Conservation (phyloP, 1,140 invertebrate genomes). For the Globodera ellingtonae region DNA sequence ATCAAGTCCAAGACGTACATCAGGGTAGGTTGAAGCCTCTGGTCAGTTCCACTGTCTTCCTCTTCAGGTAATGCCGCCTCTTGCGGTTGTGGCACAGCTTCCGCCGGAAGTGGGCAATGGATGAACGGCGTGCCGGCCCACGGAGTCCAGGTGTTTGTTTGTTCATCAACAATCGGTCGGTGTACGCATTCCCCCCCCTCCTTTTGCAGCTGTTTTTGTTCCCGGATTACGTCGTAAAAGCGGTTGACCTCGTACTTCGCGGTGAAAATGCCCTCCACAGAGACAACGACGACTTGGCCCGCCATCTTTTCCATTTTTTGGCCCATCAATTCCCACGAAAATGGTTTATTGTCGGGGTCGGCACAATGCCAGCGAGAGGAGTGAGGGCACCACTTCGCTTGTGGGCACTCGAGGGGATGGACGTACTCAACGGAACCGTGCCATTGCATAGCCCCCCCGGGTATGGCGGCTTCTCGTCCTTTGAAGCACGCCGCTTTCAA, state of each 20-base stretch:
- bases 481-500: neutral
- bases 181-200: neutral
- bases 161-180: neutral
- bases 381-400: neutral
- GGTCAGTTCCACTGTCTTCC: too few species aligned
- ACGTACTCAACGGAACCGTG: neutral
- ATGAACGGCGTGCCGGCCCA: neutral
- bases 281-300: conserved; percentile 1
- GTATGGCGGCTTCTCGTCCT: neutral
- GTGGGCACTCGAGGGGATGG: neutral
- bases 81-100: neutral
- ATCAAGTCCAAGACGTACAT: neutral
- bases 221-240: neutral
- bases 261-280: neutral
- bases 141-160: neutral
- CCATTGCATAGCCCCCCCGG: neutral
- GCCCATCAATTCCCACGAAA: conserved; percentile 8
- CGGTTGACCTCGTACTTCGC: neutral
- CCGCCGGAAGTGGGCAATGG: neutral
- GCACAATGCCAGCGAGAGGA: neutral
- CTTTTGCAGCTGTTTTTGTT: neutral
- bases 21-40: too few species aligned
- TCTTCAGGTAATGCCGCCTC: neutral
- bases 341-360: neutral
- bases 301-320: conserved; percentile 1